Conservation (phyloP, 2,797 vertebrate genomes). For the Melanotaenia pygmaea region DNA sequence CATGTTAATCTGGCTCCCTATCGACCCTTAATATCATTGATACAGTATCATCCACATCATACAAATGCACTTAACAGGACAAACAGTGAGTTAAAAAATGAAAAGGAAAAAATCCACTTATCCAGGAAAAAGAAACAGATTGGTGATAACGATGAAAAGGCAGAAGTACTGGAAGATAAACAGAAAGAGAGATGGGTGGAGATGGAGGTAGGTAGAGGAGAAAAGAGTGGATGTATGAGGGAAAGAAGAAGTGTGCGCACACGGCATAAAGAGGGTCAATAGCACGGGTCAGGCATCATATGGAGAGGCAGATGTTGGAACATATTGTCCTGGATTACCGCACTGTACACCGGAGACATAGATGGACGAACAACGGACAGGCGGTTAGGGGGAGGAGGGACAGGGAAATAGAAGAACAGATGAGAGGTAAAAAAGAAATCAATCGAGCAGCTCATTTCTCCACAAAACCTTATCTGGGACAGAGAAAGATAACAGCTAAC, state of each 20-base stretch:
- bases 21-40: slow-evolving; percentile 78
- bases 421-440: slow-evolving; percentile 72
- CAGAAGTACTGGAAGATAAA: slow-evolving; percentile 58
- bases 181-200: slow-evolving; percentile 28
- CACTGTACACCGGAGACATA: slow-evolving; percentile 76
- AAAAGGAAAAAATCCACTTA: slow-evolving; percentile 54
- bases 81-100: slow-evolving; percentile 37
- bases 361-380: slow-evolving; percentile 61
- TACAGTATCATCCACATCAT: slow-evolving; percentile 62
- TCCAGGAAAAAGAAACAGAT: slow-evolving; percentile 56
- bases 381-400: slow-evolving; percentile 34
- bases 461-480: slow-evolving; percentile 59
- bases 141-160: slow-evolving; percentile 75
- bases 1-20: slow-evolving; percentile 72
- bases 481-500: slow-evolving; percentile 36
- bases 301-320: slow-evolving; percentile 94
- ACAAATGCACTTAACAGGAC: slow-evolving; percentile 61
- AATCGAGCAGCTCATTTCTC: slow-evolving; percentile 54
- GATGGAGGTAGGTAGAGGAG: slow-evolving; percentile 46
- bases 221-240: slow-evolving; percentile 40
- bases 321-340: slow-evolving; percentile 92
- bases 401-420: slow-evolving; percentile 34
- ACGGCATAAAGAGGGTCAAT: slow-evolving; percentile 89
- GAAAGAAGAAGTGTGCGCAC: slow-evolving; percentile 34
- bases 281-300: slow-evolving; percentile 88